Evolutionary conservation across 2,888 invertebrate species (phyloP).

Genomic region (Adineta ricciae): DNA sequence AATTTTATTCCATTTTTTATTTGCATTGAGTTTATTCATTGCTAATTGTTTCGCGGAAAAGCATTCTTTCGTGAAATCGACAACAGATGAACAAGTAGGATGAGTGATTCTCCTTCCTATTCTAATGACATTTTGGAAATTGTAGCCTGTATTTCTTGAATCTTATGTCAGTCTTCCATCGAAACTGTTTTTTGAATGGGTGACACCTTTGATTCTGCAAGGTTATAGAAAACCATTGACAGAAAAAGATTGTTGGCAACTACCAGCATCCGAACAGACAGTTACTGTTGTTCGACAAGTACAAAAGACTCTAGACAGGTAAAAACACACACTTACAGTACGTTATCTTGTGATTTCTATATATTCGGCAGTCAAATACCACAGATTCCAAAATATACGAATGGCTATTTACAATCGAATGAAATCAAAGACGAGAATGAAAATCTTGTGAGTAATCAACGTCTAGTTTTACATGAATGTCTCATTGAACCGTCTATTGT

Average conservation of each 20-base stretch:
- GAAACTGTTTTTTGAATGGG: neutral
- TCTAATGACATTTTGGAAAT: neutral
- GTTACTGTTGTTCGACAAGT: neutral
- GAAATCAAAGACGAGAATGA: neutral
- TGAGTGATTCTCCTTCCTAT: neutral
- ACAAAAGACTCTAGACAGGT: neutral
- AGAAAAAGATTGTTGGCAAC: conserved; percentile 15
- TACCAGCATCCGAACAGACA: neutral
- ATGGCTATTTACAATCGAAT: neutral
- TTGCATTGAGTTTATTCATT: neutral
- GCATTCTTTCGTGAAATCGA: neutral
- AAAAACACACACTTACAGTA: neutral
- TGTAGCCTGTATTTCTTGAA: neutral
- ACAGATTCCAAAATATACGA: too few relatives aligned
- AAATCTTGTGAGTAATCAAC: neutral
- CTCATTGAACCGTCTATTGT: neutral
- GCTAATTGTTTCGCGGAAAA: conserved; percentile 1
- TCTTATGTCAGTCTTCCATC: neutral
- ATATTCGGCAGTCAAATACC: neutral
- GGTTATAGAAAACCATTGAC: neutral
- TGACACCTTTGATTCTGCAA: neutral
- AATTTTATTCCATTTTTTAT: neutral
- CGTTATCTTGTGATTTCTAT: neutral
- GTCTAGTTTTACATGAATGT: neutral
- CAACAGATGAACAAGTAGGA: neutral